Percentiles rank a stretch among this genome's conserved stretches.
Evolutionary conservation across 2,113 vertebrate genomes (phyloP).

Genomic region (Seriola quinqueradiata): DNA sequence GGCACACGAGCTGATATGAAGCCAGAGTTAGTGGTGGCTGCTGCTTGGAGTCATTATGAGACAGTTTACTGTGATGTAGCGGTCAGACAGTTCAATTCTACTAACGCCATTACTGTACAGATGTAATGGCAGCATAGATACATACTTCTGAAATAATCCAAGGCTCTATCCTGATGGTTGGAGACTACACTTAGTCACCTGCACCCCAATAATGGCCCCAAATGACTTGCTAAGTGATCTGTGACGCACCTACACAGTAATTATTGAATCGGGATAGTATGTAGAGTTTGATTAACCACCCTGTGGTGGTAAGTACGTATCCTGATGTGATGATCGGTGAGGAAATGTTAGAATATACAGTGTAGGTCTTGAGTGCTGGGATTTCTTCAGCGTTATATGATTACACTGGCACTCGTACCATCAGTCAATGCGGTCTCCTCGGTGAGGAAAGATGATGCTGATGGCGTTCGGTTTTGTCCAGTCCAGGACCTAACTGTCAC

Average conservation of each 20-base stretch:
- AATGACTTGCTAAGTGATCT: slow-evolving; percentile 21
- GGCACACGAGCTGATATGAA: background rate
- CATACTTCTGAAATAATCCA: background rate
- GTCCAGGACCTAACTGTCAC: no score
- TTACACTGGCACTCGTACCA: background rate
- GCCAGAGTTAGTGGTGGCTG: background rate
- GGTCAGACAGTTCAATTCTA: background rate
- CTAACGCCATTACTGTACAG: background rate
- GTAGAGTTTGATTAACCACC: slow-evolving; percentile 9
- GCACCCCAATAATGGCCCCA: background rate
- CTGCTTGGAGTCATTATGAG: background rate
- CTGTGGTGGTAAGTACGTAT: background rate
- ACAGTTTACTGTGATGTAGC: background rate
- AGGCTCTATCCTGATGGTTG: background rate
- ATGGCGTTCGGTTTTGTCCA: background rate
- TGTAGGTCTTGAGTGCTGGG: background rate
- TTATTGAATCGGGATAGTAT: slow-evolving; percentile 6
- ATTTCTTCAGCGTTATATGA: background rate
- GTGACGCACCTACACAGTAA: slow-evolving; percentile 4
- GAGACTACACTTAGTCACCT: slow-evolving; percentile 13
- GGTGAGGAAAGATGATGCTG: background rate
- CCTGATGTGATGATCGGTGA: slow-evolving; percentile 7
- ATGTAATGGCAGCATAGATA: background rate
- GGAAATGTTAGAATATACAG: background rate
- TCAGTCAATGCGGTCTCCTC: background rate